Conservation (phyloP, 2,888 invertebrate genomes). For the Leptinotarsa juncta region DNA sequence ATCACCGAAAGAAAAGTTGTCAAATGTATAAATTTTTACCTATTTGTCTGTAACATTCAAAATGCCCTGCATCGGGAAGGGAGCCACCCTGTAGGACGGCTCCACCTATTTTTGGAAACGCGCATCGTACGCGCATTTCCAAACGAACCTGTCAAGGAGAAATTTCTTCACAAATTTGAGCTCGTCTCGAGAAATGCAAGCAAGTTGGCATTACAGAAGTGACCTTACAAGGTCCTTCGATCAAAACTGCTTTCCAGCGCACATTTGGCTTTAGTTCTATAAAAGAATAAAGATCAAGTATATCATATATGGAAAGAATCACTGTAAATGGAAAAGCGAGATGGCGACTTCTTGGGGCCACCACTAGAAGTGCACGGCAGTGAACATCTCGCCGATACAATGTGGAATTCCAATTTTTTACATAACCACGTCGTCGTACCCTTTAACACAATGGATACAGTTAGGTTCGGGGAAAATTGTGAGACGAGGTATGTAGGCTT, state of each 20-base stretch:
- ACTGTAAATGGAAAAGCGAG: constrained; percentile 67
- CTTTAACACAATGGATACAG: constrained; percentile 41
- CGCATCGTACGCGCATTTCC: constrained; percentile 22
- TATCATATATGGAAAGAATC: constrained; percentile 68
- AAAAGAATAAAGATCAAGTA: constrained; percentile 68
- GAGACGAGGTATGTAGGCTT: neutral
- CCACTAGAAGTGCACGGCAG: constrained; percentile 29
- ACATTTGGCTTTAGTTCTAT: constrained; percentile 65
- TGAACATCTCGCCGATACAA: constrained; percentile 43
- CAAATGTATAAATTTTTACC: too few relatives aligned
- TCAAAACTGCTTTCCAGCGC: constrained; percentile 62
- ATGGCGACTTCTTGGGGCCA: constrained; percentile 36
- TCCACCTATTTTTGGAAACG: neutral
- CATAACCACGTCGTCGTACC: constrained; percentile 43
- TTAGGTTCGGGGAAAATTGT: constrained; percentile 32
- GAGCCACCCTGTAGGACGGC: neutral
- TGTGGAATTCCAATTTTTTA: constrained; percentile 55
- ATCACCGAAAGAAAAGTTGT: too few relatives aligned
- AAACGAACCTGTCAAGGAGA: constrained; percentile 31
- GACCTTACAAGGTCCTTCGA: constrained; percentile 65
- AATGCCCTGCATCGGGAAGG: too few relatives aligned
- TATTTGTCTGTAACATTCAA: too few relatives aligned
- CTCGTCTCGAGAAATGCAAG: constrained; percentile 35
- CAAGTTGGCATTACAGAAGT: constrained; percentile 51
- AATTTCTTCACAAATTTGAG: constrained; percentile 33